Evolutionary conservation across 1,140 invertebrate genomes (phyloP), one percentile per base, ranked within the genome.

Genomic region (Zaprionus ornatus): DNA sequence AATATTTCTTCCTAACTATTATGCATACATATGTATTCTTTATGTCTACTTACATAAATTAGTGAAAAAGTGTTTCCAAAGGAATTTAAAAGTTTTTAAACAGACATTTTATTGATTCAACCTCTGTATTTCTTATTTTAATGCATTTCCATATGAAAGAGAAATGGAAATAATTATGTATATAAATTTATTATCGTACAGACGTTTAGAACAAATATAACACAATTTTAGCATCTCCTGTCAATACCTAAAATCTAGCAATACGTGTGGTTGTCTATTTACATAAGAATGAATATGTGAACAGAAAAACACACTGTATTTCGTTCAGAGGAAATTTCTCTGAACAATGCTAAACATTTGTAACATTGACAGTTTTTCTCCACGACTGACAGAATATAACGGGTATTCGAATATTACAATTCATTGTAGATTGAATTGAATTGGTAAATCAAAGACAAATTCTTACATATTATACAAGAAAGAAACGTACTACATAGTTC

Each of bases 1-100:
- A 52, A 56, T 23, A 64, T 64, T 40, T 55, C 17, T 62, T 62
- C 27, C 50, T 23, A 59, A 48, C 10, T 63, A 6, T 6, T 63
- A 25, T 21, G 27, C n/a, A 45, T 57, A 67, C 37, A 66, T 56
- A 32, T 37, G 13, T 72, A 10, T 23, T 37, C 66, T 60, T 29
- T 64, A 70, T n/a, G 21, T 48, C 19, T 50, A 5, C 45, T 21
- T 50, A 50, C 45, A 50, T 21, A 78, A 80, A 64, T 79, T 80
- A 50, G 82, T 83, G 80, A 67, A 45, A 72, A 83, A 83, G 82
- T 85, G 82, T 61, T 48, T 40, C 37, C 66, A 72, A 68, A 81
- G 68, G 21, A 61, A 67, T 55, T 35, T 25, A 35, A 68, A 74
- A 69, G 52, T 69, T 68, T 23, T 37, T 19, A 13, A 74, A 52